Evolutionary conservation across 2,888 invertebrate species (phyloP), one percentile per base, ranked within the genome.

Genomic region (Sylvicola fuscatus): DNA sequence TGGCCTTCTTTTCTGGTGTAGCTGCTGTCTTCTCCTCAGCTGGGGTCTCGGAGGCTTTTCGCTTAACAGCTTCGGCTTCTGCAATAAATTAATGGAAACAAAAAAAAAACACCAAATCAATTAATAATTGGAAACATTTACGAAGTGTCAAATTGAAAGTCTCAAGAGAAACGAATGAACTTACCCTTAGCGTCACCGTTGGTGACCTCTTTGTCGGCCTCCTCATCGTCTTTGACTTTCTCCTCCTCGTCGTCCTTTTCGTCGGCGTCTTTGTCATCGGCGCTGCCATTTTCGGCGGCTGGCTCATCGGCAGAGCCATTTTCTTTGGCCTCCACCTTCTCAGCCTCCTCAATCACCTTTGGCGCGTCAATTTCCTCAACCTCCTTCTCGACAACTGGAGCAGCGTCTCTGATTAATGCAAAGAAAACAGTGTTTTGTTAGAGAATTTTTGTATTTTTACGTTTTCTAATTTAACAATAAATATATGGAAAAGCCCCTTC

Each of bases 1-100:
- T 58, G 44, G 56, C 55, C 49, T 58, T 58, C 49, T 58, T 58
- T 46, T 58, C 58, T 44, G 58, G 52, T 46, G 58, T 55, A 42
- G 55, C 54, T 40, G 48, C 50, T 37, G 30, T 30, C 21, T 21
- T 21, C 10, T 51, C 50, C 41, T 52, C 57, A 40, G 49, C 46
- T 26, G 34, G 30, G 48, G 54, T 54, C 39, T 45, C 46, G 36
- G 49, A 44, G 27, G 54, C 54, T 56, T 58, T 58, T 49, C 58
- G 54, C 47, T 58, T 58, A 6, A 58, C 58, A 27, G 58, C 51
- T 44, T 58, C 58, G 43, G 56, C 53, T 40, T 54, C 52, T 43
- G 44, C 41, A 42, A 16, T 14, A 17, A 14, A 36, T 11, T 4
- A 21, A 8, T 21, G 21, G 21, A 33, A 14, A 33, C 7, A 21